Base-by-base conservation (phyloP, 2,113 vertebrate genomes). In the Nansenia antarctica region DNA sequence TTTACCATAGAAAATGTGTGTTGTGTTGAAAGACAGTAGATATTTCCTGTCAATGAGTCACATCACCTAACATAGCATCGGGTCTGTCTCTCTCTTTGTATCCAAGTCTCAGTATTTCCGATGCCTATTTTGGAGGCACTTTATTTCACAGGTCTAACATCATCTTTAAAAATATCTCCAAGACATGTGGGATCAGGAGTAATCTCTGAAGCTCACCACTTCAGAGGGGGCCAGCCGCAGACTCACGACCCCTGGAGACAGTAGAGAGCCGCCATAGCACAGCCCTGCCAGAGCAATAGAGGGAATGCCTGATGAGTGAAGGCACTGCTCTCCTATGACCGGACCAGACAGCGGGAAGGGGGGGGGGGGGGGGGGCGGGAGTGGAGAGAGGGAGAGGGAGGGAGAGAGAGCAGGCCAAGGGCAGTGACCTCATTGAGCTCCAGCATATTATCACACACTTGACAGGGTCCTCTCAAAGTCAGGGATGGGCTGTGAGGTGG, bases 131-230 rank as follows among this genome's bases (percentile, higher is more conserved):
- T 31, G 49, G 47, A 24, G 47, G 53, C 11, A 20, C 34, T 63
- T 72, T 81, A 84, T 89, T 89, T 88, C 86, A 85, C 82, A 74
- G 70, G 77, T 88, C 82, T 87, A 84, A 88, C 85, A 86, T 89
- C 88, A 91, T 86, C 86, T 86, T 82, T 86, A 81, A 85, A 89
- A 88, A 87, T 86, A 89, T 89, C 82, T 86, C 52, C 24, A 64
- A 77, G 77, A 82, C 85, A 66, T 69, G 69, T 32, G 80, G 80
- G 85, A 88, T 83, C 83, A 85, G 78, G 22, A 18, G 45, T 85
- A 83, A 85, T 88, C 88, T 87, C 81, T 71, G 69, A 39, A 62
- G 67, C 84, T 85, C 78, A 37, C 54, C 62, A 73, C 81, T 82
- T 89, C 89, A 87, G 80, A 85, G 65, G 74, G 74, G 79, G 81